These are phyloP conservation scores for Tyrannus savana DNA, from an alignment of 2,113 vertebrate species.

Conservation along the genomic window DNA sequence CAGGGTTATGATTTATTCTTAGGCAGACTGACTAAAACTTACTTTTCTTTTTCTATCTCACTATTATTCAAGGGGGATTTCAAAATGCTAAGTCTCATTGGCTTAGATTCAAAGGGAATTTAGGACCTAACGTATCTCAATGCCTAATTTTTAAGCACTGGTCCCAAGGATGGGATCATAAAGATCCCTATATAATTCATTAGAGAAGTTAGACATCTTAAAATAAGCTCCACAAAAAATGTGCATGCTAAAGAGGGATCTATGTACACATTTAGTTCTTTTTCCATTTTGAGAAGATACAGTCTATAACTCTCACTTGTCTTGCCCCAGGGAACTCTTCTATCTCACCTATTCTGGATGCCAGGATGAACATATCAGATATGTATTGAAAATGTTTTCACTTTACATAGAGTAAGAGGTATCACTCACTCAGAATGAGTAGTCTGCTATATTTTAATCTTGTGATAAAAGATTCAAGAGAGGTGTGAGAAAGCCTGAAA, in stretches of 20 bases:
- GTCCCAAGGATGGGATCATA: neutral
- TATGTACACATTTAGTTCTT: neutral
- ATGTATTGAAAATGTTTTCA: neutral
- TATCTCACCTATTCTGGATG: neutral
- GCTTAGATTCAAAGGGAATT: neutral
- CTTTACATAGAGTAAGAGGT: neutral
- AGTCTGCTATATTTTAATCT: neutral
- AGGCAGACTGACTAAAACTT: neutral
- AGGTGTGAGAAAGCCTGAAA: neutral
- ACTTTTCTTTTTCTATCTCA: neutral
- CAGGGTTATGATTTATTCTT: conserved; percentile 31
- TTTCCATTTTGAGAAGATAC: neutral
- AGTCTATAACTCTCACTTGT: neutral
- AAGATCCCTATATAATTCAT: neutral
- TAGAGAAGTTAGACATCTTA: neutral
- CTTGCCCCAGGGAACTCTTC: neutral
- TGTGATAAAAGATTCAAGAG: neutral
- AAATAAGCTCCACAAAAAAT: neutral
- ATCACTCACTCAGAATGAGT: neutral
- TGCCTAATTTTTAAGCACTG: neutral
- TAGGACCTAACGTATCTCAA: neutral
- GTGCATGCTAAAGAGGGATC: neutral
- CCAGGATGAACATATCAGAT: neutral
- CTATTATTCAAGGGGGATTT: neutral
- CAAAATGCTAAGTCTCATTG: neutral